Evolutionary conservation across 2,113 vertebrate species (phyloP).

Genomic region (Peromyscus maniculatus): DNA sequence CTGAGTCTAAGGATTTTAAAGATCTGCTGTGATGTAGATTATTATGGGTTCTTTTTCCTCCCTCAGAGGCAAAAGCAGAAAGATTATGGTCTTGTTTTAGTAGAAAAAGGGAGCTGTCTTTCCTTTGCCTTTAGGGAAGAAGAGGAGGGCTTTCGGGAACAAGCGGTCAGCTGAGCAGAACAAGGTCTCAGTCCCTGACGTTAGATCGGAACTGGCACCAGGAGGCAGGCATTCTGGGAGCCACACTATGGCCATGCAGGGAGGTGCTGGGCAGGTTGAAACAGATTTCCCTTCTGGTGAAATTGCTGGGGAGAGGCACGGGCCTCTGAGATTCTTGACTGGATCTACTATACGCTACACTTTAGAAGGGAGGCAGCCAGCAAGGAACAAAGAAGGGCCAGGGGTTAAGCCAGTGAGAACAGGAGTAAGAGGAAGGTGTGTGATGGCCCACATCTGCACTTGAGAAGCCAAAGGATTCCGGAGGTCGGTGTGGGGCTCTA

Average conservation of each 20-base stretch:
- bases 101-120: background rate
- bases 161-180: background rate
- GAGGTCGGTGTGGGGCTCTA: background rate
- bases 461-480: background rate
- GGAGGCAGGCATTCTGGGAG: slow-evolving; percentile 45
- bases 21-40: background rate
- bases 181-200: background rate
- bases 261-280: background rate
- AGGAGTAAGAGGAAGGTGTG: background rate
- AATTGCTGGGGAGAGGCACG: background rate
- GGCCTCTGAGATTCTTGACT: background rate
- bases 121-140: background rate
- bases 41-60: background rate
- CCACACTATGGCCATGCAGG: background rate
- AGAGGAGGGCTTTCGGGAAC: background rate
- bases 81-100: background rate
- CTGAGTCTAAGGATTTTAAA: background rate
- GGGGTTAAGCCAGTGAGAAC: background rate
- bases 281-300: background rate
- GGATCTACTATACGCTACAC: background rate
- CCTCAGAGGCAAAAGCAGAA: slow-evolving; percentile 1
- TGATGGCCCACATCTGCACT: too few species aligned
- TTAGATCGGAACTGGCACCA: background rate
- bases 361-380: background rate
- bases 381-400: background rate